A percentile compares a stretch with the other conserved stretches of the same genome.
These are phyloP conservation scores for Lacanobia oleracea DNA, from an alignment of 2,888 invertebrate species.

Conservation along the genomic window DNA sequence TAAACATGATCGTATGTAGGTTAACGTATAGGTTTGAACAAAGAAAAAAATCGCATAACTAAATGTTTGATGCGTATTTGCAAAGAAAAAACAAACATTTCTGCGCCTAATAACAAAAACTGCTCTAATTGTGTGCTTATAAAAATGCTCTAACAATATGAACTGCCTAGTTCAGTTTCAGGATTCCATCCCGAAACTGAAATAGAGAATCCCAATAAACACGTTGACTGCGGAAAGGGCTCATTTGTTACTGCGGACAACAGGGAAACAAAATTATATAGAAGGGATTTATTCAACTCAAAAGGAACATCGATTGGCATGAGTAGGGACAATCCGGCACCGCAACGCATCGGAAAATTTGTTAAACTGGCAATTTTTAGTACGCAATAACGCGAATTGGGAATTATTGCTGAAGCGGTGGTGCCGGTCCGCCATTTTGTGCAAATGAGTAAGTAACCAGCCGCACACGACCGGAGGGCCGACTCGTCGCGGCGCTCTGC, in stretches of 20 bases:
- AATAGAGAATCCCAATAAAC: conserved; percentile 41
- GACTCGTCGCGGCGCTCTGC: conserved; percentile 33
- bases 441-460: conserved; percentile 45
- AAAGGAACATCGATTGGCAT: conserved; percentile 35
- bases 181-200: conserved; percentile 51
- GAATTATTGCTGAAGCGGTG: conserved; percentile 4
- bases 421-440: conserved; percentile 47
- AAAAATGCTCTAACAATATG: conserved; percentile 4
- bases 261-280: conserved; percentile 38
- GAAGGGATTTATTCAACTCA: neutral
- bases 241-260: conserved; percentile 57
- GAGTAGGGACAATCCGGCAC: conserved; percentile 30
- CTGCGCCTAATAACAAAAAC: neutral
- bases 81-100: neutral
- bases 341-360: conserved; percentile 1
- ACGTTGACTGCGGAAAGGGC: conserved; percentile 52
- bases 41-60: neutral
- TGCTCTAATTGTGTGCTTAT: neutral
- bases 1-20: neutral
- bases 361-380: neutral
- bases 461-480: conserved; percentile 2
- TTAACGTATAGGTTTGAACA: neutral
- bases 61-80: neutral
- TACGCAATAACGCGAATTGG: conserved; percentile 9
- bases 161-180: conserved; percentile 44